Evolutionary conservation across 2,888 invertebrate species (phyloP), one percentile per base, ranked within the genome.

Genomic region (Drosophila maculinotata): DNA sequence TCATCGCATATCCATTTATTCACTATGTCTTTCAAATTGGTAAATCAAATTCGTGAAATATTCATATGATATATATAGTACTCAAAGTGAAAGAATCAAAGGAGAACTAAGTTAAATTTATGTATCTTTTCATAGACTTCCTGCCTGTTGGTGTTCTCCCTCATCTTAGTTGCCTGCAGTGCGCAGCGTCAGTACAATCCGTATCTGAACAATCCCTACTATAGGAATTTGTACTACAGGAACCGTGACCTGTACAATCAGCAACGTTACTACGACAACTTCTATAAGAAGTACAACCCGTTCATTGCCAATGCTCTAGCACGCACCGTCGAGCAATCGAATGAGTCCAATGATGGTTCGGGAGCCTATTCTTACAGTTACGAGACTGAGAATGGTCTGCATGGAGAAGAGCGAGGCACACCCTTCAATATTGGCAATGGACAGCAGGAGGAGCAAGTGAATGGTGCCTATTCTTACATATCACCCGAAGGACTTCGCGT

Each of bases 301-400:
- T 70, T 58, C 47, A 79, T 88, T 26, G 72, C 67, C 33, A 78
- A 79, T 10, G 76, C 76, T 2, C 36, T 77, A 6, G 90, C 90
- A 1, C 83, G 88, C 12, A 83, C 84, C 23, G 53, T 90, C 25
- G 69, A 73, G 10, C 82, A 90, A 23, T 57, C 76, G 1, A 64
- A 76, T 25, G 59, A 81, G 3, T 65, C 74, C 12, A 80, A 79
- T 26, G 60, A 60, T 1, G 84, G 89, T 25, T 15, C 72, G 0
- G 90, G 90, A 1, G 59, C 59, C 30, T 90, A 90, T 41, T 7
- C 74, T 26, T 90, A 90, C 47, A 77, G 63, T 35, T 90, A 83
- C 26, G 89, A 91, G 65, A 91, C 91, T 1, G 90, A 90, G 51
- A 91, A 91, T 26, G 91, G 91, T 5, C 88, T 91, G 17, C 85